Evolutionary conservation across 1,140 invertebrate genomes (phyloP), one percentile per base, ranked within the genome.

Genomic region (Gryon sp.): DNA sequence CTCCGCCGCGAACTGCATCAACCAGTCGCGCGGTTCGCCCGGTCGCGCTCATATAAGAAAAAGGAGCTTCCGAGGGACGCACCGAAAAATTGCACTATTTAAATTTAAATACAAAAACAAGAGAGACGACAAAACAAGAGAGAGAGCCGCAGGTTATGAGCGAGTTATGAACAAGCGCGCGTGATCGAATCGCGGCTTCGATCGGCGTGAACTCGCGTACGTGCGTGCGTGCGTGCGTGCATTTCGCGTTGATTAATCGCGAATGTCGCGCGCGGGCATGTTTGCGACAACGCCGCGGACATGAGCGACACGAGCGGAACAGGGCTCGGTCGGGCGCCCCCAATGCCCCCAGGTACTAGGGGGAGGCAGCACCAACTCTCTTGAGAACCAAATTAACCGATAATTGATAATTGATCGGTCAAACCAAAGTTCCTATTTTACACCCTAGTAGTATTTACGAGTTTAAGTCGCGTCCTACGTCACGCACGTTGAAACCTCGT

Each of bases 391-490:
- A n/a, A n/a, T 40, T 40, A 11, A 41, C 24, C 24, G 45, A n/a
- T n/a, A n/a, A n/a, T n/a, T 45, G 36, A 59, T 28, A 72, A 30
- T 12, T 53, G 34, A 28, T 76, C 78, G 80, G 81, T 12, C 83
- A 80, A 87, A 88, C 85, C 82, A 89, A 88, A 89, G 86, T 88
- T 89, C 87, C 87, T 89, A 89, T 89, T 89, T 88, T 88, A 85
- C 83, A 88, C 80, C 60, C 45, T 75, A 81, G 75, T 63, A 55
- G 34, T 78, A 75, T 24, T 70, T 63, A 74, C 60, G 48, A 12
- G 24, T 32, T 22, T 16, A 26, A 38, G 14, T 16, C n/a, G 4
- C 4, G 11, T 19, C 18, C 0, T 2, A 28, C 30, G 18, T 22
- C 28, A 12, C 43, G 43, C 46, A 40, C 46, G 43, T 38, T 53